Conservation (phyloP, 2,113 vertebrate genomes). For the Eclectus roratus region DNA sequence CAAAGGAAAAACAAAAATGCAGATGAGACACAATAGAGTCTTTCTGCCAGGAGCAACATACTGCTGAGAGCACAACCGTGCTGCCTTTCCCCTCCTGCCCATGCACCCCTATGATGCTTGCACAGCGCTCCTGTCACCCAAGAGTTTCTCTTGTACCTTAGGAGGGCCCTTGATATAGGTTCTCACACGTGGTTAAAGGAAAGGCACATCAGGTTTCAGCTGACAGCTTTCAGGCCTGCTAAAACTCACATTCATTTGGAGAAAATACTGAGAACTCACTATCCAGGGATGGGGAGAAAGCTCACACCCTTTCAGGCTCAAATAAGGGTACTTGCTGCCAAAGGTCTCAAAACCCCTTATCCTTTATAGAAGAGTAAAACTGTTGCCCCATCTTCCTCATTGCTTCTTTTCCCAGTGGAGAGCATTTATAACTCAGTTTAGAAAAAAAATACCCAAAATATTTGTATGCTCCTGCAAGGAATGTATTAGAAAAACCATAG, state of each 20-base stretch:
- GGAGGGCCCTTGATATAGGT: background rate
- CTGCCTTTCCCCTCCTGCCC: background rate
- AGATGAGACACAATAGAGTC: background rate
- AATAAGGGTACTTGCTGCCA: background rate
- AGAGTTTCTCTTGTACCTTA: background rate
- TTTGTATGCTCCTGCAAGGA: background rate
- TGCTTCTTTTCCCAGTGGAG: background rate
- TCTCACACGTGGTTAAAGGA: background rate
- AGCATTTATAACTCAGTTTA: background rate
- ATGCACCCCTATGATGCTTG: rapidly evolving
- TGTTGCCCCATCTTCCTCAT: rapidly evolving
- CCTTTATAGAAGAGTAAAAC: background rate
- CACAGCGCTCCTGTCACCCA: background rate
- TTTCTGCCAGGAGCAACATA: background rate
- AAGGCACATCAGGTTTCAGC: background rate
- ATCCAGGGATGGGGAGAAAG: background rate
- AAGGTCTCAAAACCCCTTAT: background rate
- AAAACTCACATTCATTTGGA: background rate
- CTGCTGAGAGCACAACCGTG: background rate
- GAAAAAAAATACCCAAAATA: background rate
- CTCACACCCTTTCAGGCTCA: background rate
- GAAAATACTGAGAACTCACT: background rate
- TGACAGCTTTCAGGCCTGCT: background rate
- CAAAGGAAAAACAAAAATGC: background rate
- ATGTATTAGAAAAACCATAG: background rate